Conservation (phyloP, 1,140 invertebrate genomes). For the Neelides sp. region DNA sequence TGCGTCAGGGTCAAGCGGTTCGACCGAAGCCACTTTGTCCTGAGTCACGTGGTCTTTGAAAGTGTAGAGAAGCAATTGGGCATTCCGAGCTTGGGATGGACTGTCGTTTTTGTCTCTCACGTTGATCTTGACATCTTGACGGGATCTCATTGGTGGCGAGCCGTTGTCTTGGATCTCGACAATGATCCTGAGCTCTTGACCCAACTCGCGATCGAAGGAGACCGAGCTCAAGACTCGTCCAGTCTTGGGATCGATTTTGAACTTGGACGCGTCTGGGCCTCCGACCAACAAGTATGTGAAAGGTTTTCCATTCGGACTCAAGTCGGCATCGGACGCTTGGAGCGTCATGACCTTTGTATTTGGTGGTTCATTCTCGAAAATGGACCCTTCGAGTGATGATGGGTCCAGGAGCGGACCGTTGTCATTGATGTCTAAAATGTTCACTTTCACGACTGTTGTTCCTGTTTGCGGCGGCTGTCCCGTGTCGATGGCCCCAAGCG, state of each 20-base stretch:
- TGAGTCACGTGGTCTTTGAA: conserved; percentile 51
- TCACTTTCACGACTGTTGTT: conserved; percentile 62
- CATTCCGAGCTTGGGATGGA: conserved; percentile 67
- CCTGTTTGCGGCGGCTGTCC: conserved; percentile 76
- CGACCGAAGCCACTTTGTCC: conserved; percentile 76
- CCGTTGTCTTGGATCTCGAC: conserved; percentile 83
- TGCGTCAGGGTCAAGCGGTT: conserved; percentile 77
- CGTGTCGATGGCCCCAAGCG: conserved; percentile 80
- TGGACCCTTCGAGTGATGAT: conserved; percentile 53
- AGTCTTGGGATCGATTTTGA: conserved; percentile 61
- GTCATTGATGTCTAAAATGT: conserved; percentile 77
- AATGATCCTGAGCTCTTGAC: conserved; percentile 52
- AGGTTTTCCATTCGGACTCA: conserved; percentile 80
- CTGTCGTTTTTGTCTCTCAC: conserved; percentile 84
- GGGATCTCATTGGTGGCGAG: conserved; percentile 61
- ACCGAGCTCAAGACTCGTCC: conserved; percentile 65
- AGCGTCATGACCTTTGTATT: conserved; percentile 72
- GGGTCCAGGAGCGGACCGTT: conserved; percentile 76
- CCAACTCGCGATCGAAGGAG: conserved; percentile 67
- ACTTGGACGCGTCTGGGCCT: conserved; percentile 59
- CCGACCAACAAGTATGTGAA: conserved; percentile 69
- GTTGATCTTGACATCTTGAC: conserved; percentile 59
- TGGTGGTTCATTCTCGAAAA: conserved; percentile 75
- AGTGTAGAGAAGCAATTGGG: conserved; percentile 64
- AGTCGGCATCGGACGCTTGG: conserved; percentile 71